Base-by-base conservation (phyloP, 2,888 invertebrate species). In the Syrphus vitripennis region DNA sequence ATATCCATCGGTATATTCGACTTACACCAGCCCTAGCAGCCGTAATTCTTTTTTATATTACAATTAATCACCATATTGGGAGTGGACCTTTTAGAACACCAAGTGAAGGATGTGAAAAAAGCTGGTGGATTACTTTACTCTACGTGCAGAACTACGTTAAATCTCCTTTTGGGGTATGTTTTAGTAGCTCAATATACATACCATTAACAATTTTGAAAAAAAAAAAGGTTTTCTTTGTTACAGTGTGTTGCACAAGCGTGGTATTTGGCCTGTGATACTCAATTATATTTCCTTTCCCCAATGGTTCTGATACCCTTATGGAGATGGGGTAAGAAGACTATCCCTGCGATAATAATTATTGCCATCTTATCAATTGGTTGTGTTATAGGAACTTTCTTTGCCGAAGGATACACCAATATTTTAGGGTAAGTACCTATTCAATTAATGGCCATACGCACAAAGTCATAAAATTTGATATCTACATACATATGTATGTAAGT, bases 201-300 rank as follows among this genome's bases (percentile, higher is more conserved):
- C n/a, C n/a, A n/a, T n/a, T n/a, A n/a, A n/a, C n/a, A n/a, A n/a
- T n/a, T n/a, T n/a, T n/a, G n/a, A n/a, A n/a, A n/a, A n/a, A n/a
- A n/a, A n/a, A n/a, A n/a, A n/a, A n/a, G n/a, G n/a, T n/a, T 7
- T 42, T 14, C 19, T 21, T 55, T 45, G 7, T 14, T 45, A 12
- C 2, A 91, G 92, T 94, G 94, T 88, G 88, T 94, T 50, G 90
- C 91, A 34, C 94, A 94, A 83, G 90, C 93, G 0, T 94, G 94
- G 94, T 94, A 94, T 87, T 89, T 94, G 40, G 92, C 93, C 0
- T 93, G 94, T 6, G 94, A 94, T 83, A 94, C 93, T 90, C 94
- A 94, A 88, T 89, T 94, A 4, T 94, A 93, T 87, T 89, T 67
- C 21, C 21, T 67, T 7, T 67, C 67, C 0, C 67, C 67, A 14